Percentiles rank a stretch among this genome's conserved stretches.
Evolutionary conservation across 2,888 invertebrate species (phyloP).

Genomic region (Eutolmus rufibarbis): DNA sequence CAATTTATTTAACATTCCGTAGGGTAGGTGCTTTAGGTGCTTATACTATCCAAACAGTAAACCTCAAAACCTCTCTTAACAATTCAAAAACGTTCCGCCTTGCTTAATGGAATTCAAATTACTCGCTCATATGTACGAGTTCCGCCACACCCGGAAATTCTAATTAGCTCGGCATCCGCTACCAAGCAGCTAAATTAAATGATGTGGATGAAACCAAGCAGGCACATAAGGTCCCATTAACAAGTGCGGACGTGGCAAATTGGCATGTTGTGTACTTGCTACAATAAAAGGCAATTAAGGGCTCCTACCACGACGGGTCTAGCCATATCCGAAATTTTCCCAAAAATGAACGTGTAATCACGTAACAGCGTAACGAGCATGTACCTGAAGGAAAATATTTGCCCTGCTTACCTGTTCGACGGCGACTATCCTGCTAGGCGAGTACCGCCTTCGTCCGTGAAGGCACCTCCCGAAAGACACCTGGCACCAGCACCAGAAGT

Average conservation of each 20-base stretch:
- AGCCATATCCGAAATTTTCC: neutral
- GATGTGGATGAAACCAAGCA: neutral
- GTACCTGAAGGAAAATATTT: neutral
- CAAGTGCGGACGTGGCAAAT: slow-evolving; percentile 1
- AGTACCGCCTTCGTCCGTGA: neutral
- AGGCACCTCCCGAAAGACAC: neutral
- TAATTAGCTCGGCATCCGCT: neutral
- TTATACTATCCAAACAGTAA: neutral
- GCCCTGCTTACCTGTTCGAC: neutral
- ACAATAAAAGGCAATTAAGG: slow-evolving; percentile 16
- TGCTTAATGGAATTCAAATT: neutral
- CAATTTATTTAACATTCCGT: neutral
- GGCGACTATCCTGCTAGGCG: neutral
- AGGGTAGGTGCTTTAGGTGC: neutral
- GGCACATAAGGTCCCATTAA: neutral
- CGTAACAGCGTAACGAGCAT: neutral
- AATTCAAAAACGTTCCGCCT: neutral
- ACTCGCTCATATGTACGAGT: neutral
- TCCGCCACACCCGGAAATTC: neutral
- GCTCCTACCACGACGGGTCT: neutral
- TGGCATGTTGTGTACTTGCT: slow-evolving; percentile 15
- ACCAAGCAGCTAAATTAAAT: neutral
- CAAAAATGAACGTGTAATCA: neutral
- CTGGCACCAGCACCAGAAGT: neutral
- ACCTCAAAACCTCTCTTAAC: neutral